A percentile compares a stretch with the other conserved stretches of the same genome.
Conservation (phyloP, 1,140 invertebrate species). For the Colletes latitarsis region DNA sequence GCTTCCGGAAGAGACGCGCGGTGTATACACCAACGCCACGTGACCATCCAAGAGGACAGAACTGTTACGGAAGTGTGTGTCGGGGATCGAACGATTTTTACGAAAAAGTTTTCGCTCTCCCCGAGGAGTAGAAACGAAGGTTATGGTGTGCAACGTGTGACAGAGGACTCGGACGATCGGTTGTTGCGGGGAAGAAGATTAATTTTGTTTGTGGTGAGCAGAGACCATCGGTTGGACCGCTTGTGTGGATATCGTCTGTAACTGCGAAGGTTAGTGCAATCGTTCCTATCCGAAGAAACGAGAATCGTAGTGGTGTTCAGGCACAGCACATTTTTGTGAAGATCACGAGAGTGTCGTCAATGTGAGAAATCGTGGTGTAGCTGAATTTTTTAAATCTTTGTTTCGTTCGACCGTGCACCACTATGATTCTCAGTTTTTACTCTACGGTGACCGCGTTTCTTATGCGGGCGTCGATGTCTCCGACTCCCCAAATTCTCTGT, state of each 20-base stretch:
- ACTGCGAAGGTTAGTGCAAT: slow-evolving; percentile 51
- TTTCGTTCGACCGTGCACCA: too few relatives aligned
- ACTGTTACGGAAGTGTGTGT: slow-evolving; percentile 38
- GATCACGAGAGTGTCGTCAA: too few relatives aligned
- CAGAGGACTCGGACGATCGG: slow-evolving; percentile 27
- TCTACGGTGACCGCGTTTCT: not conserved
- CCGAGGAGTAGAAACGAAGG: not conserved
- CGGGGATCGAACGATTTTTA: not conserved
- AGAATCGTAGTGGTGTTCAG: too few relatives aligned
- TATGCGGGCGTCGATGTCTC: slow-evolving; percentile 34
- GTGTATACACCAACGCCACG: slow-evolving; percentile 25
- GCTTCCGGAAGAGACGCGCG: not conserved
- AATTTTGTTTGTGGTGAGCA: slow-evolving; percentile 24
- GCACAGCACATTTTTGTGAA: too few relatives aligned
- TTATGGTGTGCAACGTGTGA: slow-evolving; percentile 48
- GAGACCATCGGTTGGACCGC: not conserved
- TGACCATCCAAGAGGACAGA: slow-evolving; percentile 21
- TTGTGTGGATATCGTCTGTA: slow-evolving; percentile 34
- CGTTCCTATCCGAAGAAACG: not conserved
- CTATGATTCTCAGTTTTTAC: too few relatives aligned
- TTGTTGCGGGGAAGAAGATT: not conserved
- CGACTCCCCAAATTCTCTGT: not conserved
- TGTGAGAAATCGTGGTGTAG: too few relatives aligned
- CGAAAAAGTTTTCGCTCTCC: not conserved
- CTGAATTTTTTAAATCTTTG: too few relatives aligned